Base-by-base conservation (phyloP, 2,797 vertebrate genomes). In the Bufotes viridis region DNA sequence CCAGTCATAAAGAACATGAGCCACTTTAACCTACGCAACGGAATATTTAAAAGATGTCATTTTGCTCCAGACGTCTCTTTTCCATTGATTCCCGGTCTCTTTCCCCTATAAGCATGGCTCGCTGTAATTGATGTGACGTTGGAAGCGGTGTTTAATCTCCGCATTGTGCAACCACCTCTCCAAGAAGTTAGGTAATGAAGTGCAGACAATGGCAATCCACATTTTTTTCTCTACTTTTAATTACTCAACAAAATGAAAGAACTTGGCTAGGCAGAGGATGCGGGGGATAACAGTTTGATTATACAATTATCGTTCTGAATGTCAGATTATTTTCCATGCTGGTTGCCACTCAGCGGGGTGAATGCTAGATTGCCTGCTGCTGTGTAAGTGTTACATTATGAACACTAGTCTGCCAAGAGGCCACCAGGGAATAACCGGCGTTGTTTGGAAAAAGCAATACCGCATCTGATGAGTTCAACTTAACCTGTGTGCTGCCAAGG, bases 291-390 rank as follows among this genome's bases (percentile, higher is more conserved):
- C 78, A 11, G 78, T 86, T 89, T 86, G 72, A 82, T 70, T 89
- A 86, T 89, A 82, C 84, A 78, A 82, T 85, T 81, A 88, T 89
- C 9, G 22, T 86, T 65, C 34, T 78, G 26, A 78, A 89, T 89
- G 88, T 75, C 79, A 89, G 72, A 78, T 89, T 84, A 84, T 88
- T 86, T 86, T 89, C 84, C 84, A 82, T 82, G 79, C 79, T 89
- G 88, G 88, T 89, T 86, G 84, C 79, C 84, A 61, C 88, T 78
- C 84, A 78, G 79, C 88, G 49, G 78, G 88, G 53, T 78, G 78
- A 86, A 75, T 51, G 76, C 65, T 75, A 79, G 78, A 85, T 85
- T 82, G 49, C 69, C 78, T 89, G 82, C 87, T 80, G 87, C 65
- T 60, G 63, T 84, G 51, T 55, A 70, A 83, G 82, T 80, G 76